Evolutionary conservation across 1,140 invertebrate genomes (phyloP).

Genomic region (Heliothis subflexa): DNA sequence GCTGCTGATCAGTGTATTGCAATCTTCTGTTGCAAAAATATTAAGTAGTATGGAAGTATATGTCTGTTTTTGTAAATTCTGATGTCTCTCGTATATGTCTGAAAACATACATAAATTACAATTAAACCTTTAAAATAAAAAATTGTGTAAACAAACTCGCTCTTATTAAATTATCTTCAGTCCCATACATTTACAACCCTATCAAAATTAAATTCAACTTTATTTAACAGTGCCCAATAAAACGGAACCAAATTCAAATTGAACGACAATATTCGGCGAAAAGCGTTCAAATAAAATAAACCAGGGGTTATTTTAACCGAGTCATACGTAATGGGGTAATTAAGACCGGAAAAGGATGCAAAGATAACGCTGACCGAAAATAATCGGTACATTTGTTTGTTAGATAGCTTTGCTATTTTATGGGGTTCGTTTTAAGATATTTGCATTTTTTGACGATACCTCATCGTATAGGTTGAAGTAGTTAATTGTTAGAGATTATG

Average conservation of each 20-base stretch:
- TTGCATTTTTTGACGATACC: background rate
- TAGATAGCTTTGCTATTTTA: slow-evolving; percentile 13
- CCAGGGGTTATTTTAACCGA: slow-evolving; percentile 27
- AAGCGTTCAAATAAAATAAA: slow-evolving; percentile 24
- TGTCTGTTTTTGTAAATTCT: no score
- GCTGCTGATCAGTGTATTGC: background rate
- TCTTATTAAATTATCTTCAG: background rate
- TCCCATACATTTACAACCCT: background rate
- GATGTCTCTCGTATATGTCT: no score
- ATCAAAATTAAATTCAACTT: slow-evolving; percentile 16
- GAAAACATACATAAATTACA: no score
- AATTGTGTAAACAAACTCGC: no score
- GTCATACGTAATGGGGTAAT: slow-evolving; percentile 39
- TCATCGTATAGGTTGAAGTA: background rate
- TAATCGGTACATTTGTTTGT: slow-evolving; percentile 39
- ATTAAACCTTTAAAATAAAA: no score
- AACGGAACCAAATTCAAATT: slow-evolving; percentile 9
- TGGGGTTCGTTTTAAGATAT: background rate
- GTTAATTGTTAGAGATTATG: no score
- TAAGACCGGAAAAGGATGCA: slow-evolving; percentile 41
- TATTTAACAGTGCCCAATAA: slow-evolving; percentile 12
- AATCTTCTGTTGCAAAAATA: background rate
- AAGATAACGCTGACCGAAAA: slow-evolving; percentile 34
- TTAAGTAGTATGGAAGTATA: background rate
- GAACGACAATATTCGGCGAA: slow-evolving; percentile 18